phyloP scores from a whole-genome alignment of 2,113 vertebrate species.

The Parotia lawesii region DNA sequence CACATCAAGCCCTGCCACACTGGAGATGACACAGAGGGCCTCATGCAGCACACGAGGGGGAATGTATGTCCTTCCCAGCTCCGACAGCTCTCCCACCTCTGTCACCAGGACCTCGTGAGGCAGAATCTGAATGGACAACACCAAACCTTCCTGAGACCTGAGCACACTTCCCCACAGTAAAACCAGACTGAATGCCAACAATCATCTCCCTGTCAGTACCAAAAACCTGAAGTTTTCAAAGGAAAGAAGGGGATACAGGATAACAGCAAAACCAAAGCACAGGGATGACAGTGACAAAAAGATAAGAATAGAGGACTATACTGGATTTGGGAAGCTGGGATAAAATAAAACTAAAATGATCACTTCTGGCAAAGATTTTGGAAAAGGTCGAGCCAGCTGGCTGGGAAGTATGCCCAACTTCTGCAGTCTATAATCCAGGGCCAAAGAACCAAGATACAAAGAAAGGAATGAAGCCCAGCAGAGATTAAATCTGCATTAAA shows the following conservation, averaged over 20 bases:
- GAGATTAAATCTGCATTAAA: background rate
- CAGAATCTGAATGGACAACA: conserved; percentile 75
- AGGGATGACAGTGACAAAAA: background rate
- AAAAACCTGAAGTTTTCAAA: background rate
- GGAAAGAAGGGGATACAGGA: background rate
- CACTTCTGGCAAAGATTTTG: background rate
- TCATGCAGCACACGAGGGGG: conserved; percentile 85
- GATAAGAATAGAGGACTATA: background rate
- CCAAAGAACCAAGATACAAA: background rate
- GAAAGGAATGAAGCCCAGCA: background rate
- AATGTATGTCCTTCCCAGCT: conserved; percentile 79
- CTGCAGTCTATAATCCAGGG: background rate
- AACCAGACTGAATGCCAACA: background rate
- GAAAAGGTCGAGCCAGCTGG: background rate
- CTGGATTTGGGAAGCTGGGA: background rate
- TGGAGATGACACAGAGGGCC: conserved; percentile 82
- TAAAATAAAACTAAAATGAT: background rate
- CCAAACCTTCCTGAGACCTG: background rate
- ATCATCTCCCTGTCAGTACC: background rate
- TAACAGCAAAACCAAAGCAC: background rate
- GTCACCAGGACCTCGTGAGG: conserved; percentile 79
- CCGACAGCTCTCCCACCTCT: conserved; percentile 84
- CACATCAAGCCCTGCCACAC: conserved; percentile 77
- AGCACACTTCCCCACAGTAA: background rate
- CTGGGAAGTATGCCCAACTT: background rate